These are phyloP conservation scores for Labeo rohita DNA, from an alignment of 2,113 vertebrate genomes.

Conservation along the genomic window DNA sequence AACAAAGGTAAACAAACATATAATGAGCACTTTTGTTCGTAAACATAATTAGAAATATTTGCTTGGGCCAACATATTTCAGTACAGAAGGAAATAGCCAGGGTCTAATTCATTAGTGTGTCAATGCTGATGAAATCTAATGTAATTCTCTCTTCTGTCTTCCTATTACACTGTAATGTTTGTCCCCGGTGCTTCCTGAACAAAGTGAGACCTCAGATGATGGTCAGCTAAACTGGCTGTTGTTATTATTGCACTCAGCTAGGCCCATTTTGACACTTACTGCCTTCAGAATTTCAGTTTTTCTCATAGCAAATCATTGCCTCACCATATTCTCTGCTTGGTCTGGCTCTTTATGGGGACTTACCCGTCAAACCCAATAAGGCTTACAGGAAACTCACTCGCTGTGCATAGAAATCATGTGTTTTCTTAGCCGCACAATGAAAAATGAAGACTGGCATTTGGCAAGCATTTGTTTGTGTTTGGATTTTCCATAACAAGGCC, in stretches of 20 bases:
- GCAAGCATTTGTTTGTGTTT: constrained; percentile 15
- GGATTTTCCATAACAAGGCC: not conserved
- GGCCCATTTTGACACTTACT: not conserved
- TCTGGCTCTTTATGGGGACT: not conserved
- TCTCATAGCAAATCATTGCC: not conserved
- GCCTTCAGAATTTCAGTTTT: not conserved
- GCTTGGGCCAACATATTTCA: not conserved
- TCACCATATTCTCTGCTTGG: not conserved
- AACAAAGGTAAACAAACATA: not conserved
- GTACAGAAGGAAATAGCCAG: constrained; percentile 45
- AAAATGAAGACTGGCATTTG: constrained; percentile 1
- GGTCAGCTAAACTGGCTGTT: not conserved
- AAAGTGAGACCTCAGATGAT: not conserved
- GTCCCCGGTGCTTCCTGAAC: constrained; percentile 30
- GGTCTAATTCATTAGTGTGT: constrained; percentile 51
- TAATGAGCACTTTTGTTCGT: not conserved
- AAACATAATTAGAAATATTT: not conserved
- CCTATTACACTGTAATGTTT: constrained; percentile 13
- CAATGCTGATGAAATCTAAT: constrained; percentile 46
- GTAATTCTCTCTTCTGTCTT: constrained; percentile 31
- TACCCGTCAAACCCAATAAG: not conserved
- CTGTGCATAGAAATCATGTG: not conserved
- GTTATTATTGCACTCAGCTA: not conserved
- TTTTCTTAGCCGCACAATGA: not conserved
- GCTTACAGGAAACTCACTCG: not conserved